Evolutionary conservation across 2,113 vertebrate genomes (phyloP), one percentile per base, ranked within the genome.

Genomic region (Macroglossus sobrinus): DNA sequence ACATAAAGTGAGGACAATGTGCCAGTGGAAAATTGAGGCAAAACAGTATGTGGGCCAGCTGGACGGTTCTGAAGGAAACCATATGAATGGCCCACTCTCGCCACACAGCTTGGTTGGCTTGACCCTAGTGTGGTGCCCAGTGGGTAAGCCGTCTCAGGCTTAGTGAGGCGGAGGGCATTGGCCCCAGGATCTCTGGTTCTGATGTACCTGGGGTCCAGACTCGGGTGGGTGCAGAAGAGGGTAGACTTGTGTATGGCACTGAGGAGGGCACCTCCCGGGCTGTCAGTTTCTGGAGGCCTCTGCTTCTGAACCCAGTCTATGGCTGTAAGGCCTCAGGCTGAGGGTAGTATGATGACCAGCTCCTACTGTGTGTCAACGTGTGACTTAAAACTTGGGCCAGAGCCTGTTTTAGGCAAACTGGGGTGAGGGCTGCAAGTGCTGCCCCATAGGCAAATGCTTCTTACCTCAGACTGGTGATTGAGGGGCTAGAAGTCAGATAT

Each of bases 1-100:
- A 97, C 88, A 92, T 84, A 94, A 97, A 90, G 45, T 86, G 45
- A 74, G 30, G 94, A 85, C 35, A 90, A 82, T 88, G 4, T 94
- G 33, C 30, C 63, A 57, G 33, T 69, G 74, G 72, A 35, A 57
- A 93, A 88, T 4, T 75, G 75, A 97, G 96, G 91, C 64, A 96
- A 97, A 97, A 97, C 59, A 84, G 91, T 86, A 10, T 82, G 47
- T 0, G 28, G 95, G 80, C 87, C 87, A 90, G 12, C 40, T 55
- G 71, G 86, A 63, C 10, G 50, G 76, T 79, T 97, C 94, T 97
- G 50, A 94, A 91, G 72, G 78, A 57, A 89, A 33, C 55, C 1
- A 87, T 28, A 30, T 61, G 43, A 97, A 74, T 14, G 63, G 47
- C 86, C 89, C n/a, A 26, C 64, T 28, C 53, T 57, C 53, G 35